Conservation (phyloP, 2,113 vertebrate genomes). For the Camelus bactrianus region DNA sequence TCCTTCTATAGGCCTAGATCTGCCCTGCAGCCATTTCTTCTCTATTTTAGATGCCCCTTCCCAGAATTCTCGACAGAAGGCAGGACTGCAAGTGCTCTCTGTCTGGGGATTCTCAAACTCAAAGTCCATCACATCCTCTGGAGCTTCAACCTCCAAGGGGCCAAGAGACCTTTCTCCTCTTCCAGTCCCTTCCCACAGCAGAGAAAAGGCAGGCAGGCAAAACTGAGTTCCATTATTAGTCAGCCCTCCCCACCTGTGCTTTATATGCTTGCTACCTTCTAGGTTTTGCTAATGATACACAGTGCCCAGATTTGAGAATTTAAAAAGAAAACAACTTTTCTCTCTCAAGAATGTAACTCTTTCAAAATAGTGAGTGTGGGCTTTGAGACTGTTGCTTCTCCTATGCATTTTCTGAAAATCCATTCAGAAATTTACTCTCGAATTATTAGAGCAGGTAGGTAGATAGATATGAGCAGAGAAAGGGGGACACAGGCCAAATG, state of each 20-base stretch:
- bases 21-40: background rate
- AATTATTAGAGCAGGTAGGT: no score
- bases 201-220: background rate
- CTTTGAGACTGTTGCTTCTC: background rate
- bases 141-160: background rate
- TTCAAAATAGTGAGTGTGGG: background rate
- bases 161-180: background rate
- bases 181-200: background rate
- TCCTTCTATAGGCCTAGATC: background rate
- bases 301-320: background rate
- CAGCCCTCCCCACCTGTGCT: background rate
- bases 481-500: no score
- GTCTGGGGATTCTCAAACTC: background rate
- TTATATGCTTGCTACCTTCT: background rate
- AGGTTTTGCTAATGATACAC: slow-evolving; percentile 14
- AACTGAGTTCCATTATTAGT: background rate
- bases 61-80: background rate
- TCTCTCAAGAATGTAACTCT: background rate
- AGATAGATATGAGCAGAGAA: no score
- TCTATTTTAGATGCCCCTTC: background rate
- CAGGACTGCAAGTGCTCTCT: background rate
- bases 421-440: background rate
- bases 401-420: background rate
- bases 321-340: background rate
- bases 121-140: background rate